Base-by-base conservation (phyloP, 2,888 invertebrate species). In the Pterostichus madidus region DNA sequence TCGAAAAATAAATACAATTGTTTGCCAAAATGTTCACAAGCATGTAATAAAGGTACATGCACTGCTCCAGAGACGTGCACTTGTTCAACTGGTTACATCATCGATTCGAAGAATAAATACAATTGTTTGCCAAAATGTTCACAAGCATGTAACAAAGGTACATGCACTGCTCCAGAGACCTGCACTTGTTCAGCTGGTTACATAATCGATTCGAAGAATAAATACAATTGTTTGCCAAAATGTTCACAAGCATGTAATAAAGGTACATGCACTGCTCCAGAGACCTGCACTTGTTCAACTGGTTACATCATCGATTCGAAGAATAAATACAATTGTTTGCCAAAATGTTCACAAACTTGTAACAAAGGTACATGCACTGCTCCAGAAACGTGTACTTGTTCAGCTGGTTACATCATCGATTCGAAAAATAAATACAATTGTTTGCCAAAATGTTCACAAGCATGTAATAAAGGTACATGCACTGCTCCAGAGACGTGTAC, bases 11-110 rank as follows among this genome's bases (percentile, higher is more conserved):
- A 87, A 85, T 84, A 84, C 71, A 81, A 84, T 46, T 86, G 87
- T 68, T 78, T 83, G 17, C 87, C 87, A 6, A 83, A 83, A 39
- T 88, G 88, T 75, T 75, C 76, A 5, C 83, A 84, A 71, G 44
- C 84, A 11, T 88, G 88, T 77, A 13, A 85, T 0, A 86, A 90
- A 80, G 90, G 90, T 3, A 83, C 83, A 13, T 91, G 90, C 77
- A 86, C 86, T 0, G 87, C 86, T 1, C 90, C 89, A 0, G 87
- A 89, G 24, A 85, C 80, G 0, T 90, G 91, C 81, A 85, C 85
- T 8, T 94, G 93, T 85, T 91, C 91, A 81, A 84, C 89, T 8
- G 94, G 93, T 49, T 93, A 91, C 82, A 85, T 89, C 0, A 83
- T 86, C 39, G 92, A 93, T 84, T 89, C 84, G 10, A 86, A 86